Evolutionary conservation across 2,797 vertebrate species (phyloP), one percentile per base, ranked within the genome.

Genomic region (Melopsittacus undulatus): DNA sequence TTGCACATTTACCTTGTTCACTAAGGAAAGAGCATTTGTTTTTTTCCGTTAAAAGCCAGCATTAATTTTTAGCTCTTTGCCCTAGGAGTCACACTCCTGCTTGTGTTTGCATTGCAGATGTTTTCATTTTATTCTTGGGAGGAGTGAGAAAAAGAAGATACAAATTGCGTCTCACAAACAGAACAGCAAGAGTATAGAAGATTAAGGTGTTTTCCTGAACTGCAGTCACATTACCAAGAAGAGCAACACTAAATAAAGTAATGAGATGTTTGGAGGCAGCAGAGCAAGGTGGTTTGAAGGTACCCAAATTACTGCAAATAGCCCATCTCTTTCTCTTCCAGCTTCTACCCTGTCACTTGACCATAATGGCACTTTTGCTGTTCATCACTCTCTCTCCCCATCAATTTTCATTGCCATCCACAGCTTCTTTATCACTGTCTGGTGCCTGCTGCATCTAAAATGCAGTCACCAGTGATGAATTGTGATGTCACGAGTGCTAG

Each of bases 341-440:
- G 74, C 45, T 92, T 96, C 94, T 94, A 97, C 86, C 91, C 96
- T 89, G 91, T 92, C 95, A 94, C 93, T 95, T 95, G 95, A 89
- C 79, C 91, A 1, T 97, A 98, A 98, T 95, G 88, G 94, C 83
- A 96, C 87, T 97, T 96, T 52, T 75, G 90, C 94, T 97, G 87
- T 97, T 98, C 97, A 97, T 97, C 96, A 93, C 79, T 97, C 94
- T 96, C 91, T 93, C 85, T 95, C 36, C 93, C 94, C 94, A 97
- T 97, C 97, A 97, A 97, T 98, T 98, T 98, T 98, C 97, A 97
- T 97, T 97, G 97, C 96, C 92, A 92, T 97, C 95, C 83, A 87
- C 87, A 95, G 95, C 95, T 97, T 97, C 95, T 98, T 98, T 97
- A 98, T 98, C 97, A 96, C 94, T 81, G 68, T 48, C 75, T 90